Conservation (phyloP, 2,888 invertebrate species). For the Lasioglossum lativentre region DNA sequence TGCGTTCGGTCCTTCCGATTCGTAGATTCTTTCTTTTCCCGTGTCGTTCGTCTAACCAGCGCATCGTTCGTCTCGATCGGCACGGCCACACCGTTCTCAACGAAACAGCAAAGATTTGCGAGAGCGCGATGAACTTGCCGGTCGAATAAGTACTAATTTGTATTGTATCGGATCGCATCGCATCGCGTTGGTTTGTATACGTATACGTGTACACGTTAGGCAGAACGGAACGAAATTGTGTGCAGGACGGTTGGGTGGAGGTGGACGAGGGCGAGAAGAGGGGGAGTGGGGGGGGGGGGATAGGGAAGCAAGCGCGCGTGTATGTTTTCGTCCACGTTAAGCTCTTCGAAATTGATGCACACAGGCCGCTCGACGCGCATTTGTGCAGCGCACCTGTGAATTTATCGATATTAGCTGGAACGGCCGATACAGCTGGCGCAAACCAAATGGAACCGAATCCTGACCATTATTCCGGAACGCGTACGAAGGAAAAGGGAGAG, state of each 20-base stretch:
- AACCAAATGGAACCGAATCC: slow-evolving; percentile 62
- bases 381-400: slow-evolving; percentile 68
- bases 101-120: background rate
- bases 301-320: background rate
- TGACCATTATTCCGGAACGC: slow-evolving; percentile 56
- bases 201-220: slow-evolving; percentile 28
- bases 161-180: background rate
- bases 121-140: background rate
- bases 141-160: background rate
- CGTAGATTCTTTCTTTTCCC: slow-evolving; percentile 28
- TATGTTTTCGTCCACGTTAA: slow-evolving; percentile 61
- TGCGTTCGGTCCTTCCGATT: slow-evolving; percentile 43
- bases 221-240: background rate
- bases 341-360: slow-evolving; percentile 67
- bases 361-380: slow-evolving; percentile 56
- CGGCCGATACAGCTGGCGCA: slow-evolving; percentile 67
- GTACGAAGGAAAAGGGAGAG: slow-evolving; percentile 42
- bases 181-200: background rate
- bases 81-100: too few species aligned
- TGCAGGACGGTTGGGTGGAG: background rate
- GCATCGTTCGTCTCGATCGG: background rate
- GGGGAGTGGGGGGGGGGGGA: background rate
- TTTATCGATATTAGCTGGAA: slow-evolving; percentile 70
- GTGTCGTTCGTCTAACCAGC: slow-evolving; percentile 32
- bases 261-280: background rate